Conservation (phyloP, 1,140 invertebrate genomes). For the Solenopsis fugax region DNA sequence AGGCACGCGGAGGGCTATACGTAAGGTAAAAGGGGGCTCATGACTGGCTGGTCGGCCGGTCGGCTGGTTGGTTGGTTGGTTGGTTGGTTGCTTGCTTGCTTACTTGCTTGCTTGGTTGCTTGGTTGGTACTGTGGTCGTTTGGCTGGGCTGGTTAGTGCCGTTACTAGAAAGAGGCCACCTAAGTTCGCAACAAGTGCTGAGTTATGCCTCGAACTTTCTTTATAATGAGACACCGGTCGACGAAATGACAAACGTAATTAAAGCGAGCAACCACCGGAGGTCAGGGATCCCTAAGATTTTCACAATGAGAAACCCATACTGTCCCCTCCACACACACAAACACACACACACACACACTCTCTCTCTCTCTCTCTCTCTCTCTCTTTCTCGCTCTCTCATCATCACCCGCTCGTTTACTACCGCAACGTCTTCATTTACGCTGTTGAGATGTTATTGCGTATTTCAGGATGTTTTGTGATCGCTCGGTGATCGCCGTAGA, state of each 20-base stretch:
- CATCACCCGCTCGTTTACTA: conserved; percentile 31
- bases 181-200: conserved; percentile 79
- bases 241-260: conserved; percentile 85
- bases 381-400: conserved; percentile 56
- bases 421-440: conserved; percentile 47
- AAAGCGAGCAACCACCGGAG: conserved; percentile 78
- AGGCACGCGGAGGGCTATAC: conserved; percentile 84
- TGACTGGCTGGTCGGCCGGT: conserved; percentile 72
- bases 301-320: conserved; percentile 78
- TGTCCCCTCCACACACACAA: conserved; percentile 38
- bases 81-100: conserved; percentile 60
- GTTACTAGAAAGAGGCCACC: conserved; percentile 85
- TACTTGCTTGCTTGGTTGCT: conserved; percentile 52
- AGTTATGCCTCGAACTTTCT: conserved; percentile 83
- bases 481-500: not conserved
- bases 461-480: not conserved
- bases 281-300: conserved; percentile 77
- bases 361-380: conserved; percentile 59
- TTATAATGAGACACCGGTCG: conserved; percentile 83
- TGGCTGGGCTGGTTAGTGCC: conserved; percentile 81
- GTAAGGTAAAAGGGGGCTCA: conserved; percentile 78
- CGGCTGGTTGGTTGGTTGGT: conserved; percentile 67
- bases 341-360: no score
- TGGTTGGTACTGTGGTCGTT: conserved; percentile 67
- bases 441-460: conserved; percentile 3